A percentile compares a stretch with the other conserved stretches of the same genome.
These are phyloP conservation scores for Aselliscus stoliczkanus DNA, from an alignment of 2,797 vertebrate species.

Conservation along the genomic window DNA sequence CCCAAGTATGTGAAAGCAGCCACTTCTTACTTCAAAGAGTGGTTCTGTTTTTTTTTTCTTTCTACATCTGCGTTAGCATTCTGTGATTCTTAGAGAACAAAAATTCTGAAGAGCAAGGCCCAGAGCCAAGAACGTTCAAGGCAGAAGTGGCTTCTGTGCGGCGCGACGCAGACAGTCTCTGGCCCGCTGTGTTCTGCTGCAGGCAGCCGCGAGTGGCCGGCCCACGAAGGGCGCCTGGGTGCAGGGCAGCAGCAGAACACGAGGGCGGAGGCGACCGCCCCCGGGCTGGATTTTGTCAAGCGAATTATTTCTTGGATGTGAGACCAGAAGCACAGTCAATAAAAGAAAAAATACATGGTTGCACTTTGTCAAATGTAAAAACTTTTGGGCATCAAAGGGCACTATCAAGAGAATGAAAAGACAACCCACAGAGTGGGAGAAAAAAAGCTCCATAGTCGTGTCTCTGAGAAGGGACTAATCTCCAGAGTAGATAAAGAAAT, in stretches of 20 bases:
- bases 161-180: not conserved
- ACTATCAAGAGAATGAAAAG: not conserved
- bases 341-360: not conserved
- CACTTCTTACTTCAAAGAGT: not conserved
- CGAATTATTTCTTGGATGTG: not conserved
- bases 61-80: slow-evolving; percentile 65
- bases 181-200: not conserved
- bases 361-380: not conserved
- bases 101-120: slow-evolving; percentile 47
- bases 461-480: not conserved
- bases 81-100: slow-evolving; percentile 72
- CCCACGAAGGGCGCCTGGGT: not conserved
- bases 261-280: no score
- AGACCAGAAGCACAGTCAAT: not conserved
- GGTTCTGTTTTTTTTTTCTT: not conserved
- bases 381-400: not conserved
- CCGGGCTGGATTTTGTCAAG: not conserved
- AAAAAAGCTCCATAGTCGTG: not conserved
- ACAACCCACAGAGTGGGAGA: not conserved
- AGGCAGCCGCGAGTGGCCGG: accelerated
- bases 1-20: not conserved
- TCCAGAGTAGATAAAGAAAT: not conserved
- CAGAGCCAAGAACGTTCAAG: slow-evolving; percentile 51
- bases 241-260: accelerated
- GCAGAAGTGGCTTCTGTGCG: slow-evolving; percentile 9